A percentile compares a stretch with the other conserved stretches of the same genome.
Conservation (phyloP, 2,888 invertebrate genomes). For the Tineola bisselliella region DNA sequence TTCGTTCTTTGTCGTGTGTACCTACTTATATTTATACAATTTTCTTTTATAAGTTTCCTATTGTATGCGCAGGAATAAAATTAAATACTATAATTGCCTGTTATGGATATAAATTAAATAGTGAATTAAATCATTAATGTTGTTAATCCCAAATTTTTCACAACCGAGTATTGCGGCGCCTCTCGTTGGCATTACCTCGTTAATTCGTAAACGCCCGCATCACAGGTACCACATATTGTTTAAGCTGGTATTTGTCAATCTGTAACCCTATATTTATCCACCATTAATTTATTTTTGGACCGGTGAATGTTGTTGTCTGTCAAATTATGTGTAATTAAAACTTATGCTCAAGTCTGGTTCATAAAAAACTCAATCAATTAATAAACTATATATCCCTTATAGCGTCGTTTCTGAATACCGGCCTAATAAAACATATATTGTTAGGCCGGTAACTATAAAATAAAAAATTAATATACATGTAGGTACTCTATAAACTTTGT, state of each 20-base stretch:
- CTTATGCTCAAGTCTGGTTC: background rate
- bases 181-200: conserved; percentile 20
- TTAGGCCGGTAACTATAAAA: background rate
- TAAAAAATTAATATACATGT: background rate
- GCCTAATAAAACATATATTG: no score
- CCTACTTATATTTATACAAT: no score
- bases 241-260: conserved; percentile 32
- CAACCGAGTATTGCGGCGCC: background rate
- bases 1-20: no score
- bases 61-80: background rate
- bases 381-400: no score
- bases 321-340: background rate
- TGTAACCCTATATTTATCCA: conserved; percentile 26
- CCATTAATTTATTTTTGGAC: conserved; percentile 21
- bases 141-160: background rate
- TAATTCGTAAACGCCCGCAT: conserved; percentile 29
- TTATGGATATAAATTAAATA: background rate
- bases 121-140: background rate
- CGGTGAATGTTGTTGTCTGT: conserved; percentile 5
- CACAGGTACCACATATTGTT: conserved; percentile 23
- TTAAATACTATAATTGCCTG: background rate
- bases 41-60: no score
- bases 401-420: no score
- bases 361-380: no score
- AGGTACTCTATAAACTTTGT: no score